Evolutionary conservation across 53 echinoderm and acorn worm species (phyloP).

Genomic region (Hippasteria phrygiana): DNA sequence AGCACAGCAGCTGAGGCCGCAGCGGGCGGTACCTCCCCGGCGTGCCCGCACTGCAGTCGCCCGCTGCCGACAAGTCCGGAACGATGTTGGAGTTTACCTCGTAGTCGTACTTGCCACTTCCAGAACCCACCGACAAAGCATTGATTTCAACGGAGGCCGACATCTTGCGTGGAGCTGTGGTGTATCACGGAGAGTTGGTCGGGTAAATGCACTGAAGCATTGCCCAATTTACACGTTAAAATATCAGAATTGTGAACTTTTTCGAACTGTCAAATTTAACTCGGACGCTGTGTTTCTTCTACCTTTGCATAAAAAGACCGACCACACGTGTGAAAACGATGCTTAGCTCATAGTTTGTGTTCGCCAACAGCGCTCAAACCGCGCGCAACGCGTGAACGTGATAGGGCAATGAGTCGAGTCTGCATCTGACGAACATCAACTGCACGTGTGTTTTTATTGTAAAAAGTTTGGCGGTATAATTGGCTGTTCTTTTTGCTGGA

Average conservation of each 20-base stretch:
- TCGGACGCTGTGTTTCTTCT: not conserved
- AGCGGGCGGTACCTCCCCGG: conserved; percentile 54
- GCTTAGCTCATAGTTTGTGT: not conserved
- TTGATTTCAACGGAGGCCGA: conserved; percentile 43
- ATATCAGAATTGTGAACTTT: not conserved
- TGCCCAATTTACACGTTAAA: not conserved
- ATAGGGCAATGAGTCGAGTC: not conserved
- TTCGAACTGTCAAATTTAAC: not conserved
- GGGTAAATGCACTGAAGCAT: not conserved
- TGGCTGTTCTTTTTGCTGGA: conserved; percentile 31
- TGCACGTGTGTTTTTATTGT: conserved; percentile 49
- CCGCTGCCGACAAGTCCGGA: conserved; percentile 46
- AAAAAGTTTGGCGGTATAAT: conserved; percentile 55
- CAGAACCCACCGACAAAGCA: conserved; percentile 11
- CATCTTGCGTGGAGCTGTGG: conserved; percentile 10
- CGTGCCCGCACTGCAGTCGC: conserved; percentile 53
- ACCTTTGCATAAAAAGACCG: not conserved
- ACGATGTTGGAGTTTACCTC: conserved; percentile 58
- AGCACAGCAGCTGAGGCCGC: not conserved
- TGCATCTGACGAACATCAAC: conserved; percentile 35
- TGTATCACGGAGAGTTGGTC: not conserved
- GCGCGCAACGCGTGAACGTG: not conserved
- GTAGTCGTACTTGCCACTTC: conserved; percentile 50
- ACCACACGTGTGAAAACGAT: not conserved
- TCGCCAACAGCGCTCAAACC: not conserved